A percentile compares a stretch with the other conserved stretches of the same genome.
These are phyloP conservation scores for Hepsetus odoe DNA, from an alignment of 2,113 vertebrate species.

Conservation along the genomic window DNA sequence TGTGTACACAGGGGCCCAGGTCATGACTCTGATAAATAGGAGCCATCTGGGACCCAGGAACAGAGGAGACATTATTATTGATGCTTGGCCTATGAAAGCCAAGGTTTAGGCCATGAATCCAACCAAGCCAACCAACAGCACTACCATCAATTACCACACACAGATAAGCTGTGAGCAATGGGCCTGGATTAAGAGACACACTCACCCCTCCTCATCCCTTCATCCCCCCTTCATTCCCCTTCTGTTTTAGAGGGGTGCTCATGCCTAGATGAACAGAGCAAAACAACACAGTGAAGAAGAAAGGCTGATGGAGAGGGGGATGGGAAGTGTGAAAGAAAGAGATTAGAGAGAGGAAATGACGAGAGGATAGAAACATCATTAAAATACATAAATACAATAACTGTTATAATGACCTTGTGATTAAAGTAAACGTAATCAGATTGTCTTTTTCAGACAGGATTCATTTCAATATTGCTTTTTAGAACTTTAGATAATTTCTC, in stretches of 20 bases:
- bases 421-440: background rate
- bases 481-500: background rate
- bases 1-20: slow-evolving; percentile 17
- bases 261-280: background rate
- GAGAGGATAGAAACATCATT: background rate
- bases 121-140: slow-evolving; percentile 74
- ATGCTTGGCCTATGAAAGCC: slow-evolving; percentile 82
- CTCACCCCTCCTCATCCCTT: background rate
- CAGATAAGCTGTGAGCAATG: slow-evolving; percentile 83
- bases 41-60: slow-evolving; percentile 73
- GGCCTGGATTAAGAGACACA: slow-evolving; percentile 73
- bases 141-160: slow-evolving; percentile 78
- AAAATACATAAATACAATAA: background rate
- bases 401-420: too few species aligned
- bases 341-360: slow-evolving; percentile 23
- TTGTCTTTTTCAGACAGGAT: too few species aligned
- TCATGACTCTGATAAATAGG: slow-evolving; percentile 71
- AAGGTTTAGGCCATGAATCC: slow-evolving; percentile 82
- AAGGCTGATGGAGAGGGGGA: background rate
- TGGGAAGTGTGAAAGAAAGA: background rate
- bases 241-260: slow-evolving; percentile 22
- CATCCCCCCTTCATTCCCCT: background rate
- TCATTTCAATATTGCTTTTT: too few species aligned
- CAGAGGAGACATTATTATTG: slow-evolving; percentile 75
- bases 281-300: slow-evolving; percentile 1